phyloP scores from a whole-genome alignment of 2,888 invertebrate species.

The Biston betularia region DNA sequence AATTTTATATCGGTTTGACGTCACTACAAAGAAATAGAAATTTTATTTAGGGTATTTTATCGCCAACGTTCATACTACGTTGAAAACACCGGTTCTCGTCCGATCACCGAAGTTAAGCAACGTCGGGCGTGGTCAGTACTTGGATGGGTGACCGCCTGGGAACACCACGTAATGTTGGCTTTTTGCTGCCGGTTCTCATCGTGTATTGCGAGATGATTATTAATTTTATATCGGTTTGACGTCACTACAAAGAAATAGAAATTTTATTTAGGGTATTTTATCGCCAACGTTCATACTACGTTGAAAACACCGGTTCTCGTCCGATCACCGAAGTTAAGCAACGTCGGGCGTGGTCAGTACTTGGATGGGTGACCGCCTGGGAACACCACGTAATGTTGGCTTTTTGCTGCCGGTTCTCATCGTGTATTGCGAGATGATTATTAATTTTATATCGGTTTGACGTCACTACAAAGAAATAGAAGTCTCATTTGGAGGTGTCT shows the following conservation, averaged over 20 bases:
- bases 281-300: conserved; percentile 53
- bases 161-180: conserved; percentile 66
- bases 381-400: conserved; percentile 75
- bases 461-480: too few species aligned
- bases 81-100: conserved; percentile 54
- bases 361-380: conserved; percentile 79
- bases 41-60: too few species aligned
- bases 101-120: conserved; percentile 79
- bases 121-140: conserved; percentile 78
- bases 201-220: too few species aligned
- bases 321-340: conserved; percentile 81
- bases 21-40: too few species aligned
- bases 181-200: conserved; percentile 23
- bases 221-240: too few species aligned
- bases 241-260: too few species aligned
- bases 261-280: too few species aligned
- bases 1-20: too few species aligned
- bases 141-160: conserved; percentile 79
- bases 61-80: conserved; percentile 46
- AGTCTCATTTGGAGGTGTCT: conserved; percentile 25
- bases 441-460: too few species aligned
- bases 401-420: conserved; percentile 51
- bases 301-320: conserved; percentile 80
- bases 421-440: too few species aligned
- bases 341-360: conserved; percentile 78